Conservation (phyloP, 2,888 invertebrate genomes). For the Spilosoma lubricipeda region DNA sequence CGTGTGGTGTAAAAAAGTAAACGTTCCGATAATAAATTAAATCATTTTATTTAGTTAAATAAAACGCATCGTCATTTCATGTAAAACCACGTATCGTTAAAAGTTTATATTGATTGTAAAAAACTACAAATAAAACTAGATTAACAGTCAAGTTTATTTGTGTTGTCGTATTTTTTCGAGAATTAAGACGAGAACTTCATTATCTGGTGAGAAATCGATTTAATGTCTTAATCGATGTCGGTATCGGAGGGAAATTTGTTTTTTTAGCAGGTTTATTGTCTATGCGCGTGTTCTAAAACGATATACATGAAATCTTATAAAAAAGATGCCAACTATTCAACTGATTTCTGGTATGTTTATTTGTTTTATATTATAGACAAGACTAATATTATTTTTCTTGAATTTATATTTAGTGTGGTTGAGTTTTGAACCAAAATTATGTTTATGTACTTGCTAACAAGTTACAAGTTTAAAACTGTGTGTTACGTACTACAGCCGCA, state of each 20-base stretch:
- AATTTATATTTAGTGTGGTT: neutral
- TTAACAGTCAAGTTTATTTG: slow-evolving; percentile 62
- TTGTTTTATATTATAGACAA: neutral
- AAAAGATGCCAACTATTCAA: slow-evolving; percentile 18
- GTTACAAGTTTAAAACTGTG: slow-evolving; percentile 4
- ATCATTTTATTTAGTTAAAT: slow-evolving; percentile 32
- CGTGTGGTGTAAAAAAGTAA: slow-evolving; percentile 8
- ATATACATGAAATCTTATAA: slow-evolving; percentile 12
- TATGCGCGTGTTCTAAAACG: slow-evolving; percentile 30
- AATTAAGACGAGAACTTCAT: slow-evolving; percentile 62
- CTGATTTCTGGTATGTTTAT: neutral
- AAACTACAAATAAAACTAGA: slow-evolving; percentile 49
- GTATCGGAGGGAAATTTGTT: slow-evolving; percentile 42
- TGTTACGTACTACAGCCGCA: neutral
- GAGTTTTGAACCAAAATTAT: slow-evolving; percentile 16
- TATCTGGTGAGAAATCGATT: slow-evolving; percentile 61
- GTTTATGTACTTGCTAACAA: slow-evolving; percentile 8
- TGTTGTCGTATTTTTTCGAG: slow-evolving; percentile 59
- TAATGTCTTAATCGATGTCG: slow-evolving; percentile 67
- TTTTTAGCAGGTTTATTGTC: slow-evolving; percentile 47
- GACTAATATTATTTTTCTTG: neutral
- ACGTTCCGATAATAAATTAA: slow-evolving; percentile 35
- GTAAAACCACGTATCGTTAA: slow-evolving; percentile 37
- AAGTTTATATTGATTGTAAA: slow-evolving; percentile 52
- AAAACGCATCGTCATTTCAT: slow-evolving; percentile 29